Evolutionary conservation across 2,888 invertebrate genomes (phyloP).

Genomic region (Microctonus brassicae): DNA sequence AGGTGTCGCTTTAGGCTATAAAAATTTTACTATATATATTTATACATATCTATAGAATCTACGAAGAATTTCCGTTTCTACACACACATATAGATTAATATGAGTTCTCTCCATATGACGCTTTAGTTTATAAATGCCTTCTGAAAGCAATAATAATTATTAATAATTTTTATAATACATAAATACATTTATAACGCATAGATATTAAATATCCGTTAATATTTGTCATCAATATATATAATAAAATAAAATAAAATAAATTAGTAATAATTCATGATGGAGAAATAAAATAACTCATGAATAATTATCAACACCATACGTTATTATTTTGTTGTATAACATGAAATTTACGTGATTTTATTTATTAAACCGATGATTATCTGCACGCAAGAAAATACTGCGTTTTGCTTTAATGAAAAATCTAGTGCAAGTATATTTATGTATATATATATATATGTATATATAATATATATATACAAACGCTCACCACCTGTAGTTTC

Average conservation of each 20-base stretch:
- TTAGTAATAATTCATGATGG: neutral
- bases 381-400: constrained; percentile 8
- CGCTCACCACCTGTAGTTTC: neutral
- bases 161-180: too few species aligned
- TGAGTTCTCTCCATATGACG: neutral
- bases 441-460: neutral
- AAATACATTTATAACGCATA: neutral
- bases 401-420: constrained; percentile 7
- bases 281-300: neutral
- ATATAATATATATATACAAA: neutral
- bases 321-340: constrained; percentile 5
- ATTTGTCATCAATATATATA: neutral
- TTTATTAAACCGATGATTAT: constrained; percentile 22
- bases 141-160: too few species aligned
- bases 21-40: constrained; percentile 3
- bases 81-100: constrained; percentile 11
- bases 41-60: neutral
- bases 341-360: constrained; percentile 8
- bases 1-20: constrained; percentile 29
- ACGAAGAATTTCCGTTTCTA: constrained; percentile 21
- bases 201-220: neutral
- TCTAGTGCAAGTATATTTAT: neutral
- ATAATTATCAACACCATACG: neutral
- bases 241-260: neutral
- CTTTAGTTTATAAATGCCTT: too few species aligned